phyloP scores from a whole-genome alignment of 2,113 vertebrate species.

The Callipepla squamata region DNA sequence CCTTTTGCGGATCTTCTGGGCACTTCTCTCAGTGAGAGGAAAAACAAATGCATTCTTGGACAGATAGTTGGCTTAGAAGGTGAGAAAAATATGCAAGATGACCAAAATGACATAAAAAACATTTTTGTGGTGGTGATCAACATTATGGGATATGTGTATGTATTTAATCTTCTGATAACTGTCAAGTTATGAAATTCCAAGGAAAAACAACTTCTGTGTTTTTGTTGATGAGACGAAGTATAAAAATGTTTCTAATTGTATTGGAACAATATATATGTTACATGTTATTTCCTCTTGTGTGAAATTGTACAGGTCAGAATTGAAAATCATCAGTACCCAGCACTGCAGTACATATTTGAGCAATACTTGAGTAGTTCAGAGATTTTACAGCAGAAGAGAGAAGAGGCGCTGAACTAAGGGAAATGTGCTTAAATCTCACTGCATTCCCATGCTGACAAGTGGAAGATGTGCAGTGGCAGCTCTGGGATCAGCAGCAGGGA shows the following conservation, averaged over 20 bases:
- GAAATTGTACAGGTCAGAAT: not conserved
- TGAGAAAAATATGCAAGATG: not conserved
- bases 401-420: not conserved
- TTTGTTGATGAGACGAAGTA: not conserved
- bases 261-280: not conserved
- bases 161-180: not conserved
- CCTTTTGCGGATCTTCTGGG: not conserved
- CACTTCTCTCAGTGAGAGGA: not conserved
- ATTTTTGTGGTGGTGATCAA: not conserved
- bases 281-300: not conserved
- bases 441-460: not conserved
- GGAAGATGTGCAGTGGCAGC: not conserved
- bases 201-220: not conserved
- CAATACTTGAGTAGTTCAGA: not conserved
- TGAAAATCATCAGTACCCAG: not conserved
- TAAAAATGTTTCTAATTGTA: not conserved
- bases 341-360: not conserved
- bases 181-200: not conserved
- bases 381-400: not conserved
- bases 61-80: not conserved
- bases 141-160: not conserved
- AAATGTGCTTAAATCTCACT: accelerated
- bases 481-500: not conserved
- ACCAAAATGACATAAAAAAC: not conserved
- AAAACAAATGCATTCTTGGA: not conserved